Percentiles rank a stretch among this genome's conserved stretches.
Evolutionary conservation across 2,888 invertebrate species (phyloP).

Genomic region (Arrhopalites spinosus): DNA sequence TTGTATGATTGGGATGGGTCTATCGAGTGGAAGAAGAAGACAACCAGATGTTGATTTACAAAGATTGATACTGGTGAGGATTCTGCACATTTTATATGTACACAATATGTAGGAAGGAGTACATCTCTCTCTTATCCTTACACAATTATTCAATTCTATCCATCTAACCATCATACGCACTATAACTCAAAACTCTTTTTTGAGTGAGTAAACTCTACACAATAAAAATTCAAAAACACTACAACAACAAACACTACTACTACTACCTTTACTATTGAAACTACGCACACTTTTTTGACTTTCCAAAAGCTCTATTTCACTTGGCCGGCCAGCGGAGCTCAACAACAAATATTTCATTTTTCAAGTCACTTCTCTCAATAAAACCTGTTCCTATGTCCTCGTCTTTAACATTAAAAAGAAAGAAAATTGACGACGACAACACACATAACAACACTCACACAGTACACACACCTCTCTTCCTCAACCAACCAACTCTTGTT

Average conservation of each 20-base stretch:
- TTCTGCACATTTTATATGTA: no score
- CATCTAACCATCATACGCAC: constrained; percentile 6
- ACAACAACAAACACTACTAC: constrained; percentile 4
- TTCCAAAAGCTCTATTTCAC: constrained; percentile 27
- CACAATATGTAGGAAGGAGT: no score
- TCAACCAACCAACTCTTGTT: background rate
- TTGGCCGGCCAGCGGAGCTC: background rate
- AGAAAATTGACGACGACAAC: no score
- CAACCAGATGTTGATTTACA: no score
- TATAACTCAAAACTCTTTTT: background rate
- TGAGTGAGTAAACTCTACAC: no score
- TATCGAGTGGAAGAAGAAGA: no score
- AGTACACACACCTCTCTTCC: background rate
- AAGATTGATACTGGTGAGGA: no score
- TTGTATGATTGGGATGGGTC: background rate
- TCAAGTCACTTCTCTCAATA: constrained; percentile 7
- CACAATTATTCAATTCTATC: constrained; percentile 13
- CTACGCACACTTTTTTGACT: constrained; percentile 7
- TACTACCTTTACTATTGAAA: background rate
- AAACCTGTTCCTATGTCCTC: constrained; percentile 19
- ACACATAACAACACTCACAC: background rate
- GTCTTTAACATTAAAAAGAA: no score
- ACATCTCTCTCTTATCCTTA: background rate
- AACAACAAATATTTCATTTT: constrained; percentile 29
- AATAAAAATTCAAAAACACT: constrained; percentile 12